Conservation (phyloP, 2,113 vertebrate species). For the Columba livia region DNA sequence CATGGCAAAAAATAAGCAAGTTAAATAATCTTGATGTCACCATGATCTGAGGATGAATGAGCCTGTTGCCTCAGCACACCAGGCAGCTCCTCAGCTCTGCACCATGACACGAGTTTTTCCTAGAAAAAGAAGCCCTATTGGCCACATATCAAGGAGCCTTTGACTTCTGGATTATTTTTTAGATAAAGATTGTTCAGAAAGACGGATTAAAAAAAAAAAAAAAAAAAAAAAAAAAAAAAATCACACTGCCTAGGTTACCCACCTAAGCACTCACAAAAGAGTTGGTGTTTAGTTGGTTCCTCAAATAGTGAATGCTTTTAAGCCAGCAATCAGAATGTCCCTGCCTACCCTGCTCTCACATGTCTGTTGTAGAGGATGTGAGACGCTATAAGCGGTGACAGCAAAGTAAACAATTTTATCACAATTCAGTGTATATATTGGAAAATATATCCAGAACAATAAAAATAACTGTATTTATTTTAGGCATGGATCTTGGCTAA, state of each 20-base stretch:
- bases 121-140: neutral
- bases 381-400: neutral
- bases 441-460: neutral
- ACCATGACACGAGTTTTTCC: neutral
- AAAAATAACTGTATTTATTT: constrained; percentile 28
- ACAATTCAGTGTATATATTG: neutral
- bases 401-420: neutral
- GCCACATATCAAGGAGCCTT: neutral
- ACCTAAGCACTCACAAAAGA: neutral
- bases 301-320: neutral
- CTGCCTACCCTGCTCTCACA: neutral
- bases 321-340: neutral
- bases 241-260: neutral
- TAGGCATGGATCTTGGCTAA: neutral
- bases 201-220: neutral
- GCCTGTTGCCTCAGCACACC: neutral
- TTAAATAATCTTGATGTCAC: neutral
- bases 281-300: neutral
- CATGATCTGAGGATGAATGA: neutral
- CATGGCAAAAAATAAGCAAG: neutral
- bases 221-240: neutral
- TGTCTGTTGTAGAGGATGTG: neutral
- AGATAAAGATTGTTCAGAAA: neutral
- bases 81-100: neutral
- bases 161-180: neutral